A percentile compares a stretch with the other conserved stretches of the same genome.
phyloP scores from a whole-genome alignment of 2,888 invertebrate genomes.

The Heliconius erato region DNA sequence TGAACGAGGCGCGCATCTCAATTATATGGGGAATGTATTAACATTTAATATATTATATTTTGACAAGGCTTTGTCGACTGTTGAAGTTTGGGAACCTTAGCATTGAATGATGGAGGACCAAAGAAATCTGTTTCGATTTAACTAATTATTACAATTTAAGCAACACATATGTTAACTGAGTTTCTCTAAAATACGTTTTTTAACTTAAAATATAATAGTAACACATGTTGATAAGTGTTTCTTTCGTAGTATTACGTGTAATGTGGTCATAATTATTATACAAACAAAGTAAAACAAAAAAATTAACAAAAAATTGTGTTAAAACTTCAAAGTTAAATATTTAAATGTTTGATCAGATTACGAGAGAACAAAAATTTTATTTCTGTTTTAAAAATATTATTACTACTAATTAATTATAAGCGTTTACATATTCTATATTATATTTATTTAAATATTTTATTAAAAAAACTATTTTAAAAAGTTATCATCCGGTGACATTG shows the following conservation, averaged over 20 bases:
- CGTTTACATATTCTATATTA: not conserved
- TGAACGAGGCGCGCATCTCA: constrained; percentile 61
- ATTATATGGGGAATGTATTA: constrained; percentile 51
- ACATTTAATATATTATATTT: constrained; percentile 21
- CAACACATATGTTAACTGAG: not conserved
- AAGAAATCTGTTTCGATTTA: not conserved
- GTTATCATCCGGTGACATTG: not conserved
- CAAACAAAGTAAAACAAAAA: not conserved
- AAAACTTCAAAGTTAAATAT: not conserved
- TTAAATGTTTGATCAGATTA: constrained; percentile 2
- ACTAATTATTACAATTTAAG: constrained; percentile 14
- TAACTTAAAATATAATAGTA: not conserved
- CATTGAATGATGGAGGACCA: constrained; percentile 7
- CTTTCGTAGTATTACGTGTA: not conserved
- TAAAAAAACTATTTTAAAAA: not conserved
- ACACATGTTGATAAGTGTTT: not conserved
- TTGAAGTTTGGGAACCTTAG: constrained; percentile 1
- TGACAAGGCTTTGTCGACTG: constrained; percentile 20
- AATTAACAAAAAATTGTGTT: not conserved
- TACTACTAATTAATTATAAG: not conserved
- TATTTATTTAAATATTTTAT: not conserved
- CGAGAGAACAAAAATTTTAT: not conserved
- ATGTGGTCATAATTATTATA: not conserved
- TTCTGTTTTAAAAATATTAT: not conserved
- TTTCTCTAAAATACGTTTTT: not conserved